Evolutionary conservation across 2,797 vertebrate genomes (phyloP), one percentile per base, ranked within the genome.

Genomic region (Melanotaenia nigrans): DNA sequence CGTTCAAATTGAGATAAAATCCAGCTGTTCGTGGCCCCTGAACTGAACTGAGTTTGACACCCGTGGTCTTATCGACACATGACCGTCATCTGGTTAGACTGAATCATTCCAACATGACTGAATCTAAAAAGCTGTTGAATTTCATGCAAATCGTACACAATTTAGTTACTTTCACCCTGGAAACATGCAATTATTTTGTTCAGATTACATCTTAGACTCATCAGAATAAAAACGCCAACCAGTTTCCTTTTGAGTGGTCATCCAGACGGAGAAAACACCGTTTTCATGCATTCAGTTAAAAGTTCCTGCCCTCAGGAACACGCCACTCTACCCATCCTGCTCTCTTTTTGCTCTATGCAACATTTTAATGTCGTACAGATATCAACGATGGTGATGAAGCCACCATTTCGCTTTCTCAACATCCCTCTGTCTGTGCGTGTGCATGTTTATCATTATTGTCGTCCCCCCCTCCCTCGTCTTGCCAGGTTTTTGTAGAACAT

Each of bases 401-500:
- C 64, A 85, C 83, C 81, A 83, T 91, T 90, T 88, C 10, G 36
- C 79, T 65, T 87, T 65, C 70, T 73, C 70, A 80, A 86, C 84
- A 68, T 55, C 58, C 47, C 45, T 8, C 33, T 36, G 47, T 8
- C 33, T 36, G 47, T 32, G 64, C 18, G 51, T 68, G 57, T 38
- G 69, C 71, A 71, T 74, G 79, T 89, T 78, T 85, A 73, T 82
- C 75, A 73, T 74, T 85, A 77, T 64, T 75, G 66, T 75, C 66
- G 79, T 73, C 77, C 72, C 42, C 1, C 45, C 45, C 45, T 20
- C 16, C 13, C 20, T 32, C 53, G 38, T 56, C 68, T 69, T 57
- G 66, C 79, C 83, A 87, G 87, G 76, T 89, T 92, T 90, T 91
- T 89, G 81, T 90, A 85, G 86, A 92, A 87, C 88, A 88, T 93